Evolutionary conservation across 2,888 invertebrate genomes (phyloP).

Genomic region (Panopea generosa): DNA sequence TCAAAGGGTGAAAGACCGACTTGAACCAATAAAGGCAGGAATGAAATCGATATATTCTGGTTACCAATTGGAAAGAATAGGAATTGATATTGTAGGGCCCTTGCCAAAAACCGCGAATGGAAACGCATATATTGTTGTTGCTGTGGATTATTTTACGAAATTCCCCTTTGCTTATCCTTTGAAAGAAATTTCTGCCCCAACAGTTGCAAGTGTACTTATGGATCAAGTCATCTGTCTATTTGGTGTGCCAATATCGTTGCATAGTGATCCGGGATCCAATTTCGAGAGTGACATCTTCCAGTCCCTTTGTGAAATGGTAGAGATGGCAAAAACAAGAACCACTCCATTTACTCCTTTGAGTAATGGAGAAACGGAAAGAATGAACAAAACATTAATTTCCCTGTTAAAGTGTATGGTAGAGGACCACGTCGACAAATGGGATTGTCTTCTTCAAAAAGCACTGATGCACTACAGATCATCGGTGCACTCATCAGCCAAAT

Average conservation of each 20-base stretch:
- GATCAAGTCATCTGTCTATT: slow-evolving; percentile 11
- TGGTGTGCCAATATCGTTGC: slow-evolving; percentile 1
- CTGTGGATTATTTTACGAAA: slow-evolving; percentile 10
- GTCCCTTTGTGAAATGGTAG: background rate
- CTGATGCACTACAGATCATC: slow-evolving; percentile 16
- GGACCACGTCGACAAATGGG: slow-evolving; percentile 5
- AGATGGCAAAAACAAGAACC: slow-evolving; percentile 8
- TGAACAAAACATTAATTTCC: slow-evolving; percentile 10
- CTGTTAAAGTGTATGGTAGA: slow-evolving; percentile 12
- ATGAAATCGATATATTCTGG: background rate
- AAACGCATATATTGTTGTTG: slow-evolving; percentile 5
- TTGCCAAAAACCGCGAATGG: slow-evolving; percentile 4
- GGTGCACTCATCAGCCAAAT: background rate
- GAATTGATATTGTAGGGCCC: slow-evolving; percentile 13
- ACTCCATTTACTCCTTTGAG: slow-evolving; percentile 12
- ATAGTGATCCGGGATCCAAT: slow-evolving; percentile 10
- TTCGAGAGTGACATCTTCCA: slow-evolving; percentile 5
- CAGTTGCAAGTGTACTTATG: slow-evolving; percentile 4
- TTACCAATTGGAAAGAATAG: slow-evolving; percentile 18
- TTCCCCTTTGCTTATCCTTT: slow-evolving; percentile 12
- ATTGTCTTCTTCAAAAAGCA: slow-evolving; percentile 5
- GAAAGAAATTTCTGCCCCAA: slow-evolving; percentile 2
- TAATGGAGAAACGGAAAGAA: slow-evolving; percentile 14
- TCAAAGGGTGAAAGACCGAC: slow-evolving; percentile 5
- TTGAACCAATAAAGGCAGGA: background rate